Conservation (phyloP, 2,797 vertebrate species). For the Argya squamiceps region DNA sequence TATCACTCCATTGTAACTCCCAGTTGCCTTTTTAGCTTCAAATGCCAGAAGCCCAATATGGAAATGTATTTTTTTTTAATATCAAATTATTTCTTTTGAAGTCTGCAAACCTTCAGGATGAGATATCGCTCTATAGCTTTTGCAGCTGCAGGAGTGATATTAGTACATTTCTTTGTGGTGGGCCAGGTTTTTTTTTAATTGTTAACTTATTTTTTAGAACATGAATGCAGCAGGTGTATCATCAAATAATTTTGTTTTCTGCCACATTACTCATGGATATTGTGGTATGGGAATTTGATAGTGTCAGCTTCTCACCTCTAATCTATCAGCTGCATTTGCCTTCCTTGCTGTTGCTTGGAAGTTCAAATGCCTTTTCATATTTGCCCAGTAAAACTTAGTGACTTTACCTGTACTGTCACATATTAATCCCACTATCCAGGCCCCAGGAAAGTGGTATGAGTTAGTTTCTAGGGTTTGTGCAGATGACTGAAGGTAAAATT, state of each 20-base stretch:
- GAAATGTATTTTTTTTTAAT: slow-evolving; percentile 2
- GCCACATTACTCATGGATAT: neutral
- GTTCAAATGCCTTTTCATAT: neutral
- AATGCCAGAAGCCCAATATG: neutral
- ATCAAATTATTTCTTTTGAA: slow-evolving; percentile 21
- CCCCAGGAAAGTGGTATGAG: neutral
- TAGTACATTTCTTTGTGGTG: neutral
- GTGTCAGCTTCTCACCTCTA: neutral
- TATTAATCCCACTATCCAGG: neutral
- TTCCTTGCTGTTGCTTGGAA: slow-evolving; percentile 26
- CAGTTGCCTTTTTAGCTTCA: neutral
- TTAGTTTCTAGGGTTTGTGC: neutral
- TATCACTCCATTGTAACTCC: neutral
- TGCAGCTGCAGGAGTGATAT: slow-evolving; percentile 14
- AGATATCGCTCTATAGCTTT: neutral
- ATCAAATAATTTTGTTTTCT: slow-evolving; percentile 33
- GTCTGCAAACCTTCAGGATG: neutral
- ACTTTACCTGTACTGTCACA: neutral
- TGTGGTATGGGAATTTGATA: neutral
- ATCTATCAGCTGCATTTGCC: neutral
- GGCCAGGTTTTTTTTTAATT: neutral
- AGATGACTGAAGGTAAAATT: slow-evolving; percentile 7
- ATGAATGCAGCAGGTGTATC: neutral
- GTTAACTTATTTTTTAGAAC: neutral
- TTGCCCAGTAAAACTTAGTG: neutral